Percentiles rank a stretch among this genome's conserved stretches.
phyloP scores from a whole-genome alignment of 2,888 invertebrate species.

The Mactromeris polynyma region DNA sequence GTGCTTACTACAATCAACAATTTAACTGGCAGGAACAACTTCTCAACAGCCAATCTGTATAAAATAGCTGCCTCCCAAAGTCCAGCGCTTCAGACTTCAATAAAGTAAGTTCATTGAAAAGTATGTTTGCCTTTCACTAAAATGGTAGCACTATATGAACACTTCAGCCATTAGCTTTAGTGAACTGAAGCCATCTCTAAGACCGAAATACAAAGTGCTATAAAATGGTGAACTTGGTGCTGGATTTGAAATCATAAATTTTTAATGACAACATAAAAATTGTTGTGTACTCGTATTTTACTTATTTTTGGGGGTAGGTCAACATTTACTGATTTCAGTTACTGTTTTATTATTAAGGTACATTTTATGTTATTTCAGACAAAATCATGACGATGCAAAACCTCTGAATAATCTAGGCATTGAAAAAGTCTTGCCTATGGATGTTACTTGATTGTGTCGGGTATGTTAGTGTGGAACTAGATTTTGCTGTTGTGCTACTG shows the following conservation, averaged over 20 bases:
- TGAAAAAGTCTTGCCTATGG: slow-evolving; percentile 82
- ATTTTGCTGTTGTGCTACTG: not conserved
- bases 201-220: no score
- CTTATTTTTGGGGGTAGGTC: no score
- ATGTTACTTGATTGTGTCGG: slow-evolving; percentile 78
- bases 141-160: no score
- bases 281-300: no score
- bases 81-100: slow-evolving; percentile 74
- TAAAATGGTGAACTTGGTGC: no score
- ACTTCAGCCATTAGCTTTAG: no score
- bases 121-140: no score
- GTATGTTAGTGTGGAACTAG: not conserved
- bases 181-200: no score
- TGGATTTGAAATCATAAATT: no score
- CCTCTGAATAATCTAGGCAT: slow-evolving; percentile 76
- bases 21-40: slow-evolving; percentile 61
- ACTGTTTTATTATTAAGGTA: no score
- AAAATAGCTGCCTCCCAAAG: slow-evolving; percentile 72
- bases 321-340: no score
- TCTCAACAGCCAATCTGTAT: slow-evolving; percentile 64
- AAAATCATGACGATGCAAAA: slow-evolving; percentile 80
- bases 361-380: slow-evolving; percentile 70
- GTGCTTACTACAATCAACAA: slow-evolving; percentile 68
- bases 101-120: slow-evolving; percentile 72
- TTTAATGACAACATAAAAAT: no score